A percentile compares a stretch with the other conserved stretches of the same genome.
Conservation (phyloP, 2,888 invertebrate species). For the Diloba caeruleocephala region DNA sequence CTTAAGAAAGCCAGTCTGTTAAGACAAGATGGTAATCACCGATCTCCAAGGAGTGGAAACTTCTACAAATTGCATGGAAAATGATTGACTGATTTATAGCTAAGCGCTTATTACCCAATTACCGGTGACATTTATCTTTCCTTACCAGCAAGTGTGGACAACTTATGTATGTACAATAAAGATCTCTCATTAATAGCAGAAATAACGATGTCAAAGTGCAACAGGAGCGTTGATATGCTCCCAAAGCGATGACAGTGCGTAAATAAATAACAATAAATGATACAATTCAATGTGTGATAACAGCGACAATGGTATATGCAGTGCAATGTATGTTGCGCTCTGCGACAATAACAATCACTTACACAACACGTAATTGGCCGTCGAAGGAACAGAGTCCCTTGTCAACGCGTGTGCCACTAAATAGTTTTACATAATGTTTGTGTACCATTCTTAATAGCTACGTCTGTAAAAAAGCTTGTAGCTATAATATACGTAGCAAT, state of each 20-base stretch:
- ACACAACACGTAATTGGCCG: slow-evolving; percentile 28
- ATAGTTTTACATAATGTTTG: too few species aligned
- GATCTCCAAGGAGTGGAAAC: too few species aligned
- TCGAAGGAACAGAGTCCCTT: slow-evolving; percentile 11
- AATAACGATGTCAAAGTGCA: slow-evolving; percentile 20
- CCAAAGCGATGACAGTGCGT: slow-evolving; percentile 28
- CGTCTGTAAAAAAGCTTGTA: too few species aligned
- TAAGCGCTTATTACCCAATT: too few species aligned
- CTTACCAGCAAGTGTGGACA: too few species aligned
- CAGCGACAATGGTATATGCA: slow-evolving; percentile 23
- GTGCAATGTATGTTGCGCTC: slow-evolving; percentile 7
- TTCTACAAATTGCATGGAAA: too few species aligned
- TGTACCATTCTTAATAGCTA: slow-evolving; percentile 1
- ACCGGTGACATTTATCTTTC: too few species aligned
- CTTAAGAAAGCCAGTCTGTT: too few species aligned
- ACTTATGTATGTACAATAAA: neutral
- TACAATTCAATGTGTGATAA: slow-evolving; percentile 30
- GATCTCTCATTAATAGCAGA: slow-evolving; percentile 3
- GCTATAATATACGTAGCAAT: too few species aligned
- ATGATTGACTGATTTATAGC: too few species aligned
- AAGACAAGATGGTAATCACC: too few species aligned
- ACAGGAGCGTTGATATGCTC: slow-evolving; percentile 3
- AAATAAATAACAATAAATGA: slow-evolving; percentile 41
- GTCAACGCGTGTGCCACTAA: too few species aligned
- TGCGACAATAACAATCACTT: slow-evolving; percentile 39